Conservation (phyloP, 2,888 invertebrate species). For the Lissonota sp. region DNA sequence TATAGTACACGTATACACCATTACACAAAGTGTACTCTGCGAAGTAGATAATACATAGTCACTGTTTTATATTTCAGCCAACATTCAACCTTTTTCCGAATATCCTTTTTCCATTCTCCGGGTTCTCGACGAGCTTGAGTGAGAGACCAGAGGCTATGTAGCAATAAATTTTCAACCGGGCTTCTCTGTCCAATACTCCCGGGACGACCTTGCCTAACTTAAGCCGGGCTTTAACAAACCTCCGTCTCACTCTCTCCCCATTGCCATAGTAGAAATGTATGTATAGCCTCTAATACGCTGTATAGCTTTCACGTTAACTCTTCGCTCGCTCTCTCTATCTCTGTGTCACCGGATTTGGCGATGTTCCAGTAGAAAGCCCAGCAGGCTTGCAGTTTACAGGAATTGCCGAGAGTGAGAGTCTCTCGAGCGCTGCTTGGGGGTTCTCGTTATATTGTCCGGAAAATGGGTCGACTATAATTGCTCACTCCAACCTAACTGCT, state of each 20-base stretch:
- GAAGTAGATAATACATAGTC: slow-evolving; percentile 23
- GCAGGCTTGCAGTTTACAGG: slow-evolving; percentile 48
- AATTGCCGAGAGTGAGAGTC: slow-evolving; percentile 50
- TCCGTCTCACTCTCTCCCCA: slow-evolving; percentile 30
- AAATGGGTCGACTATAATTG: slow-evolving; percentile 82
- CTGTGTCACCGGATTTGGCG: slow-evolving; percentile 77
- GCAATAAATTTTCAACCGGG: slow-evolving; percentile 51
- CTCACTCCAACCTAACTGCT: slow-evolving; percentile 66
- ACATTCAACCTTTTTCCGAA: slow-evolving; percentile 36
- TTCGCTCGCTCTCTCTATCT: slow-evolving; percentile 28
- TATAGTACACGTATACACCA: slow-evolving; percentile 13
- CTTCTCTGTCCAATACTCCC: slow-evolving; percentile 52
- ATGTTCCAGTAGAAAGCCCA: slow-evolving; percentile 76
- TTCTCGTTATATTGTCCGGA: slow-evolving; percentile 80
- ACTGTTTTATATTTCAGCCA: slow-evolving; percentile 45
- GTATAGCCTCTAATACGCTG: slow-evolving; percentile 51
- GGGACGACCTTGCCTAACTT: slow-evolving; percentile 78
- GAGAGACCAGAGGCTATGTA: slow-evolving; percentile 36
- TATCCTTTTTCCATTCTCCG: slow-evolving; percentile 34
- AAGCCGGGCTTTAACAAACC: slow-evolving; percentile 81
- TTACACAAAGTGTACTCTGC: slow-evolving; percentile 6
- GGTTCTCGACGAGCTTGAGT: slow-evolving; percentile 16
- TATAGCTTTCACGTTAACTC: slow-evolving; percentile 57
- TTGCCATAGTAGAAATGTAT: slow-evolving; percentile 68
- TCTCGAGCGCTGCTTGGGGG: slow-evolving; percentile 55